Base-by-base conservation (phyloP, 37 sponge, comb jelly and placozoan genomes). In the Tethya wilhelma region DNA sequence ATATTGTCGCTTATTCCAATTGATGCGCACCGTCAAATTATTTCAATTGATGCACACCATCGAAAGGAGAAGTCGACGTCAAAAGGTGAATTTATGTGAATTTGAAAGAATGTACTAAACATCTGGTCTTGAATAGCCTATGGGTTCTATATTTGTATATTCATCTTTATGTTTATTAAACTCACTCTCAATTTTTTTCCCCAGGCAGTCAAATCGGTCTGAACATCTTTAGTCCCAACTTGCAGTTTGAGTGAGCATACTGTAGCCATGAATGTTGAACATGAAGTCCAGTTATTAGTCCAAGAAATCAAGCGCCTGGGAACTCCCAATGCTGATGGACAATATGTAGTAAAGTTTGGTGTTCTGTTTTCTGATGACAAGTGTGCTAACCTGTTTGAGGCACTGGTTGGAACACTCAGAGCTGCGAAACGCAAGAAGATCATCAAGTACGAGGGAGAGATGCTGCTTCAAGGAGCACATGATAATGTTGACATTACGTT, bases 361-460 rank as follows among this genome's bases (percentile, higher is more conserved):
- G 83, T 82, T 12, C 75, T 95, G 57, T 95, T 95, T 67, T 58
- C 49, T 40, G 96, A 95, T 56, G 96, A 95, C 59, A 74, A 77
- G 28, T 95, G 96, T 71, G 96, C 96, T 38, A 95, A 95, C 41
- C 68, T 95, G 26, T 95, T 95, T 74, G 96, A 95, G 55, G 96
- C 96, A 0, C 64, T 95, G n/a, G 93, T 95, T 11, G 96, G 96
- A 20, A 95, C 96, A 0, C 82, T 95, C 59, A 76, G 82, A 31
- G 96, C 96, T 14, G 96, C 96, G 31, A 95, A 95, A 63, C 78
- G 93, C 56, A 95, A 92, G 96, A 95, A 95, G 87, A 75, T 95
- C 58, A 76, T 95, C 42, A 80, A 49, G 31, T 95, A 95, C 37
- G 90, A 95, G 1, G 90, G 90, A 39, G 90, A 95, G 62, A 56